These are phyloP conservation scores for Lepidotrigona ventralis DNA, from an alignment of 1,140 invertebrate species.

Conservation along the genomic window DNA sequence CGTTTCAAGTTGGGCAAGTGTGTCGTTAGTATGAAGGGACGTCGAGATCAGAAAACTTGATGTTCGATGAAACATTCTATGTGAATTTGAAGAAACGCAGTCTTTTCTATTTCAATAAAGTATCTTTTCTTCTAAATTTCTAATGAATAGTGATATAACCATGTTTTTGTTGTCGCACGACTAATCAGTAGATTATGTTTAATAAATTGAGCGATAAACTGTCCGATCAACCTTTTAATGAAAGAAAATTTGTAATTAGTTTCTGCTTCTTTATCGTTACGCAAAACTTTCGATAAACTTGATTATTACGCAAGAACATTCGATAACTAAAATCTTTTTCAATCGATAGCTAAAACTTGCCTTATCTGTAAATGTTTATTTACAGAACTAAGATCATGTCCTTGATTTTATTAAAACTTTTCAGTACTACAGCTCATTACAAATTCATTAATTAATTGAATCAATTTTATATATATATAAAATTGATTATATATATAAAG, in stretches of 20 bases:
- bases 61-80: no score
- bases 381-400: neutral
- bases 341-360: neutral
- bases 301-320: neutral
- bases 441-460: neutral
- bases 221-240: neutral
- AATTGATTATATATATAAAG: no score
- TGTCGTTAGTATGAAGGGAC: no score
- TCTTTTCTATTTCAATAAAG: neutral
- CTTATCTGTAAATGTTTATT: neutral
- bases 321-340: neutral
- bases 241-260: neutral
- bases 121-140: neutral
- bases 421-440: neutral
- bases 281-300: neutral
- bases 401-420: neutral
- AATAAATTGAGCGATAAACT: neutral
- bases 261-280: neutral
- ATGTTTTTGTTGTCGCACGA: neutral
- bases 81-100: neutral
- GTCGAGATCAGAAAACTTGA: no score
- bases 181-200: constrained; percentile 7
- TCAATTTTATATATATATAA: no score
- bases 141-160: neutral
- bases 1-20: no score